Evolutionary conservation across 2,888 invertebrate genomes (phyloP), one percentile per base, ranked within the genome.

Genomic region (Panopea generosa): DNA sequence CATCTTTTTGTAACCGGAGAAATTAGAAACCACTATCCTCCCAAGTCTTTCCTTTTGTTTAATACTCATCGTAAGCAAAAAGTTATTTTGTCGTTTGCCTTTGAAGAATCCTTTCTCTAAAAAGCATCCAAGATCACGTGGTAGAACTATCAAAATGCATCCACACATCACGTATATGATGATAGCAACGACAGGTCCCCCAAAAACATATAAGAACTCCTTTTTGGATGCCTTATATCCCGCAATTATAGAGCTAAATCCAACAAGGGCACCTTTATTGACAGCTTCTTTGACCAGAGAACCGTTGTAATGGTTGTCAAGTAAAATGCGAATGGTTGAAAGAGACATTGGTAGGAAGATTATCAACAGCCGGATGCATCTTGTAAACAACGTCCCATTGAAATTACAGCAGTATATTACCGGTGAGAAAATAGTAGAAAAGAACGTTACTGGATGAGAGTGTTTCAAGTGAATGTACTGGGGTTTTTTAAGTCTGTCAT

Each of bases 181-280:
- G 16, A 72, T 27, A 1, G 77, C 68, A 0, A 72, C 56, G 24
- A 29, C 56, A 18, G 72, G 72, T 4, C 77, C 72, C 0, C 72
- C 68, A 14, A 77, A 60, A 4, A 38, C 24, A 24, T 9, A 9
- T 6, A 77, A n/a, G 52, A 77, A 77, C 14, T 66, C 47, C 11
- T 49, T 9, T 14, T 38, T 50, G 1, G 60, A 33, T 26, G 20
- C 16, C 18, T 55, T 27, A 45, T 20, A 24, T 4, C 65, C 77
- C 18, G 72, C 65, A 2, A 72, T 29, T 27, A 77, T n/a, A 14
- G 77, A 60, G 43, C 68, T 72, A 26, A 69, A 77, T 2, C 77
- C 69, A 33, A 77, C 49, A 2, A 77, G 40, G 6, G 60, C 77
- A 0, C 65, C 68, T 50, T 77, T 77, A 1, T 16, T 9, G 9